Evolutionary conservation across 1,140 invertebrate species (phyloP).

Genomic region (Cyclina sinensis): DNA sequence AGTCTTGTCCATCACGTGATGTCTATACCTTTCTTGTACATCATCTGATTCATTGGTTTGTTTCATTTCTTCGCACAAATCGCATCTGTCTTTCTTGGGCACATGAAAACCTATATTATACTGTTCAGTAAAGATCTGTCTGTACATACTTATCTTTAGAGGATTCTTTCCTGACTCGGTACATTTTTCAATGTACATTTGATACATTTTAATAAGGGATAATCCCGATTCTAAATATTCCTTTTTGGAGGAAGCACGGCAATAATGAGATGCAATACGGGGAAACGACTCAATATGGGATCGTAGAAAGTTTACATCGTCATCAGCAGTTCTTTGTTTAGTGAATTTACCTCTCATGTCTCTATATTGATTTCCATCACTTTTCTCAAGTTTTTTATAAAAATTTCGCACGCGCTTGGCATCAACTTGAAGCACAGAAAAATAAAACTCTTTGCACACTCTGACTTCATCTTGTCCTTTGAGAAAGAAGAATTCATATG

Average conservation of each 20-base stretch:
- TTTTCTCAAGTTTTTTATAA: neutral
- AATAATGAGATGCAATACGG: neutral
- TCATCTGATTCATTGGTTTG: neutral
- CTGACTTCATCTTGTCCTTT: neutral
- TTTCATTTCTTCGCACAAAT: slow-evolving; percentile 37
- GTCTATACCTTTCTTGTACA: neutral
- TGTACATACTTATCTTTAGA: slow-evolving; percentile 59
- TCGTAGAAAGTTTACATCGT: neutral
- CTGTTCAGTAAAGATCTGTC: slow-evolving; percentile 57
- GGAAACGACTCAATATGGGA: slow-evolving; percentile 22
- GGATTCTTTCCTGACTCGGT: slow-evolving; percentile 13
- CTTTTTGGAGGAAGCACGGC: neutral
- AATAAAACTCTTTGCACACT: slow-evolving; percentile 28
- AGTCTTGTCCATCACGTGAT: neutral
- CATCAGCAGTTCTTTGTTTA: neutral
- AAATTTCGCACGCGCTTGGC: neutral
- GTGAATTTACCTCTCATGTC: neutral
- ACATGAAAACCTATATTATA: slow-evolving; percentile 67
- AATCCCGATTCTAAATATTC: slow-evolving; percentile 16
- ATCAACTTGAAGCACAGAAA: neutral
- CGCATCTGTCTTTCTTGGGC: slow-evolving; percentile 69
- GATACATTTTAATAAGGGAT: slow-evolving; percentile 4
- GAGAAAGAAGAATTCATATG: neutral
- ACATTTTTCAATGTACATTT: slow-evolving; percentile 29
- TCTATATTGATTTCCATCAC: neutral